Conservation (phyloP, 2,888 invertebrate genomes). For the Standfussiana lucernea region DNA sequence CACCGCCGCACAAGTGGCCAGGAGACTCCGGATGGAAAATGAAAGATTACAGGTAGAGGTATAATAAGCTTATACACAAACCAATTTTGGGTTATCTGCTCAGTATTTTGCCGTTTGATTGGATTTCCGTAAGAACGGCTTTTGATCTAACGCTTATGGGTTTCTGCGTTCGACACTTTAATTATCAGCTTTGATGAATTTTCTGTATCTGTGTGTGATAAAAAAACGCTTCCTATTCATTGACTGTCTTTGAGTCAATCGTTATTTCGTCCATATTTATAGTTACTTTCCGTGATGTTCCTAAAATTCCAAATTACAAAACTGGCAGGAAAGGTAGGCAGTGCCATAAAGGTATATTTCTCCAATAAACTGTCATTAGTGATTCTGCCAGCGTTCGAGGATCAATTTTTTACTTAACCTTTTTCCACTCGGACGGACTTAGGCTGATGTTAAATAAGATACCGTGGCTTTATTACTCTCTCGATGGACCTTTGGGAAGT, state of each 20-base stretch:
- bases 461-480: slow-evolving; percentile 69
- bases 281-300: slow-evolving; percentile 8
- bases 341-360: slow-evolving; percentile 41
- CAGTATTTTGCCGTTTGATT: slow-evolving; percentile 42
- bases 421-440: slow-evolving; percentile 66
- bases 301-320: slow-evolving; percentile 35
- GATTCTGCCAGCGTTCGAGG: slow-evolving; percentile 58
- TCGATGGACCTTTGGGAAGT: slow-evolving; percentile 55
- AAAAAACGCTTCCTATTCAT: not conserved
- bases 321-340: slow-evolving; percentile 11
- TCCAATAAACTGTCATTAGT: slow-evolving; percentile 57
- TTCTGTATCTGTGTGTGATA: not conserved
- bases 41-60: slow-evolving; percentile 92
- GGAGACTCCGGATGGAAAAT: slow-evolving; percentile 93
- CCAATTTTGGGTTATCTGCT: slow-evolving; percentile 46
- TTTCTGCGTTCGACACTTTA: slow-evolving; percentile 14
- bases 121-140: slow-evolving; percentile 28
- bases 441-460: slow-evolving; percentile 67
- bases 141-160: slow-evolving; percentile 26
- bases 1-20: slow-evolving; percentile 90
- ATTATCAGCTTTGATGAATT: not conserved
- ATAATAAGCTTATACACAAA: slow-evolving; percentile 54
- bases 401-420: slow-evolving; percentile 66
- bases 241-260: not conserved
- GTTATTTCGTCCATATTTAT: not conserved